Percentiles rank a stretch among this genome's conserved stretches.
Conservation (phyloP, 2,888 invertebrate species). For the Apamea epomidion region DNA sequence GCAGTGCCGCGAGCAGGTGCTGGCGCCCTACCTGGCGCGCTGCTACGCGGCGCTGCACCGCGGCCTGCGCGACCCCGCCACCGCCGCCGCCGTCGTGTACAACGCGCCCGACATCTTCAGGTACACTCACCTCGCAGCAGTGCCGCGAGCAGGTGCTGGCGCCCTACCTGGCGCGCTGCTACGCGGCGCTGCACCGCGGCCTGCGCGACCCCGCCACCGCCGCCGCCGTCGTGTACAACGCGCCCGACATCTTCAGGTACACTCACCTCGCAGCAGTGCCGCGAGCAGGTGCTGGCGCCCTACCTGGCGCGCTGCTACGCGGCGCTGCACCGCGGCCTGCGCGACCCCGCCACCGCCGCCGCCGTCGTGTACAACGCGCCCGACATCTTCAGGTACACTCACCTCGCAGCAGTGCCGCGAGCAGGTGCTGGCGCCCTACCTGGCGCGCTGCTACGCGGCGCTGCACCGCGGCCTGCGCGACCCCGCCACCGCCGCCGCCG, state of each 20-base stretch:
- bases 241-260: slow-evolving; percentile 95
- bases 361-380: slow-evolving; percentile 96
- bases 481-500: slow-evolving; percentile 94
- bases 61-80: slow-evolving; percentile 93
- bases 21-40: slow-evolving; percentile 97
- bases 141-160: slow-evolving; percentile 98
- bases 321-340: slow-evolving; percentile 96
- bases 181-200: slow-evolving; percentile 97
- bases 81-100: slow-evolving; percentile 96
- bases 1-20: slow-evolving; percentile 97
- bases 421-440: slow-evolving; percentile 97
- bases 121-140: slow-evolving; percentile 90
- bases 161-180: slow-evolving; percentile 98
- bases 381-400: slow-evolving; percentile 94
- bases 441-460: slow-evolving; percentile 98
- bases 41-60: slow-evolving; percentile 98
- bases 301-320: slow-evolving; percentile 98
- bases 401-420: slow-evolving; percentile 95
- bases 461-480: slow-evolving; percentile 96
- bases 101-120: slow-evolving; percentile 97
- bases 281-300: slow-evolving; percentile 97
- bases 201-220: slow-evolving; percentile 93
- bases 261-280: slow-evolving; percentile 92
- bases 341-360: slow-evolving; percentile 93
- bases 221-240: slow-evolving; percentile 96